Base-by-base conservation (phyloP, 2,113 vertebrate species). In the Etheostoma spectabile region DNA sequence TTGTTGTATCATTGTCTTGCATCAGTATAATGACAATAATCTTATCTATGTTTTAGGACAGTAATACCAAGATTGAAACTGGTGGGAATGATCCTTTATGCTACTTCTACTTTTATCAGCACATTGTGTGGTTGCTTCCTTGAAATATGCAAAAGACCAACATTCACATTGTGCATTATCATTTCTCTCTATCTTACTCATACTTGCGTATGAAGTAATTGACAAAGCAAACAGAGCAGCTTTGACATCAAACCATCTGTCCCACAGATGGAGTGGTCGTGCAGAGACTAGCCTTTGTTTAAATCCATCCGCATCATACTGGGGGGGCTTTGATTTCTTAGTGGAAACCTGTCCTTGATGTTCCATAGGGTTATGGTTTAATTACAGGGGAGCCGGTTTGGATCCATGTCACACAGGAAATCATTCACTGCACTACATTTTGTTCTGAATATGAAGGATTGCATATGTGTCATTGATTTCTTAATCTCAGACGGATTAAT, bases 161-260 rank as follows among this genome's bases (percentile, higher is more conserved):
- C 57, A 14, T 48, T 63, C 22, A 24, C 30, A 63, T 42, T 60
- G 0, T 21, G 57, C 62, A 68, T 79, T 21, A 52, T 46, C 19
- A 46, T 60, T 14, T 38, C 22, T 74, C 19, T n/a, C 16, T 53
- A 49, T 62, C 45, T 60, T 11, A 51, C 49, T 46, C 1, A 22
- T 56, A 21, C 53, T 57, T n/a, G 8, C 53, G 15, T 68, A 22
- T 21, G 55, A 78, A 87, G 75, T 66, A 73, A 75, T 38, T 19
- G 30, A 61, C 46, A 53, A 55, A 68, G 19, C 42, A 42, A 4
- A 18, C 14, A 33, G 42, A 70, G 68, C 15, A 2, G 62, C 48
- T 48, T 27, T 66, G 24, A 84, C 83, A 86, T 88, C 70, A 85
- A 85, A 91, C 79, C 35, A 11, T 63, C 22, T 24, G 52, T 68